These are phyloP conservation scores for Drosophila tsacasi DNA, from an alignment of 1,140 invertebrate genomes.

Conservation along the genomic window DNA sequence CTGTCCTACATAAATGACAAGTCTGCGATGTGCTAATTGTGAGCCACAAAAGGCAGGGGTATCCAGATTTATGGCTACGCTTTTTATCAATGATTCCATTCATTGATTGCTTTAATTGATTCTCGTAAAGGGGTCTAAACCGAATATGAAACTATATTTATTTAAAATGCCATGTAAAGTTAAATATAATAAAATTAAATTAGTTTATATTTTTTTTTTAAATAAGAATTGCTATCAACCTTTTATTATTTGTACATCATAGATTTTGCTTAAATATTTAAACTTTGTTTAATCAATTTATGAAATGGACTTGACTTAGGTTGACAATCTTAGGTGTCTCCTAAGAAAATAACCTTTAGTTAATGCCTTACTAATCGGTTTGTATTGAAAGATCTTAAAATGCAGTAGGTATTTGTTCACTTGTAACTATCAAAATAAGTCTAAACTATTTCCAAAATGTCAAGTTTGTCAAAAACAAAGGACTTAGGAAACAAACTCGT, in stretches of 20 bases:
- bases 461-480: background rate
- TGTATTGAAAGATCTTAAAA: too few relatives aligned
- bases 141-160: background rate
- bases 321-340: too few relatives aligned
- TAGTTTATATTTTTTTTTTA: too few relatives aligned
- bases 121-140: background rate
- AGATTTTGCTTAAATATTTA: background rate
- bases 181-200: background rate
- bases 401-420: background rate
- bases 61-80: constrained; percentile 2
- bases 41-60: too few relatives aligned
- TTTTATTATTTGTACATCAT: background rate
- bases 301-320: background rate
- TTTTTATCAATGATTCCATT: constrained; percentile 2
- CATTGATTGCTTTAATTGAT: background rate
- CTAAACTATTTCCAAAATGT: background rate
- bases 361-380: too few relatives aligned
- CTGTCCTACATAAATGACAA: constrained; percentile 22
- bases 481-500: constrained; percentile 2
- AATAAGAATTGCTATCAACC: background rate
- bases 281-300: background rate
- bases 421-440: background rate
- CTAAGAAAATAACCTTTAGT: too few relatives aligned
- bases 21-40: constrained; percentile 20
- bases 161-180: background rate